Base-by-base conservation (phyloP, 2,113 vertebrate genomes). In the Rafetus swinhoei region DNA sequence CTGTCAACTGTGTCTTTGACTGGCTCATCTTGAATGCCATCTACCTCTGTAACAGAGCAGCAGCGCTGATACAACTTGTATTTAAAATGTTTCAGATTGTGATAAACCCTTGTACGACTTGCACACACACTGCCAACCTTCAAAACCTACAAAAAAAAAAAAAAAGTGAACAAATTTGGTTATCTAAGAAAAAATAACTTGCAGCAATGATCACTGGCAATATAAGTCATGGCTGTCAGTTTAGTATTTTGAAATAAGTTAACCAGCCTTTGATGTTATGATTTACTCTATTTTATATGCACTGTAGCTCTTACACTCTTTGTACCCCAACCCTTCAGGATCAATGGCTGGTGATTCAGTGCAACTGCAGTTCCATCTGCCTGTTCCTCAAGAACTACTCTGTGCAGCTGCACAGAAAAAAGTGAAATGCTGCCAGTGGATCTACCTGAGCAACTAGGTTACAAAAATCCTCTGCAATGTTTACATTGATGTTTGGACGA, bases 11-110 rank as follows among this genome's bases (percentile, higher is more conserved):
- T 97, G 87, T 99, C 98, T 96, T 98, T 98, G 85, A 98, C 98
- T 13, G 98, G 92, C 72, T 98, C 98, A 69, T 98, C 95, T n/a
- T 94, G 52, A 82, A 62, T 59, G 56, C 86, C 89, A 35, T 97
- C 95, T 27, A 45, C 45, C 72, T 95, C 52, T 1, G 97, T 92
- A 72, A 97, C 4, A 2, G 93, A 96, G 84, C 96, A 97, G 91
- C 98, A 99, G 35, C 95, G 87, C 92, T 98, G 72, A 69, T 98
- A 99, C 18, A 99, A 92, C 85, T 98, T 98, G 95, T 98, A 99
- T 93, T 99, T 99, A 96, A 98, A 99, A 94, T 99, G 99, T 90
- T 98, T 98, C 87, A 99, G 95, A 19, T 96, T 94, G 79, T 99
- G 99, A 92, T 99, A 99, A 95, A 98, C 97, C 94, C 95, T 93